Base-by-base conservation (phyloP, 2,888 invertebrate species). In the Dioctria linearis region DNA sequence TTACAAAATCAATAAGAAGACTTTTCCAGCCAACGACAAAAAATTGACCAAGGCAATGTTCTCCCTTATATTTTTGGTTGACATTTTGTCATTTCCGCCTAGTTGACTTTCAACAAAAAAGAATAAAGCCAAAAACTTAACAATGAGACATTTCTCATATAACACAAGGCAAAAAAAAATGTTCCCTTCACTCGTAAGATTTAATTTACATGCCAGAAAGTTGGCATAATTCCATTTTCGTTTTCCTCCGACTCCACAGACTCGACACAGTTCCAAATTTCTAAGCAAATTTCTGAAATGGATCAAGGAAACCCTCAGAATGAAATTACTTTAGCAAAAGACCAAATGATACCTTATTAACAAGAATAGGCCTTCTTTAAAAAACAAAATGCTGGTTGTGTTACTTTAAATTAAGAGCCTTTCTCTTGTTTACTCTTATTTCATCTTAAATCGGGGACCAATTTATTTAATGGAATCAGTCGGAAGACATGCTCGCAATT, bases 301-400 rank as follows among this genome's bases (percentile, higher is more conserved):
- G 43, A 67, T 67, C 40, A 67, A 67, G 49, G 67, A 25, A 67
- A 42, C 42, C 9, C 13, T 9, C 67, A 42, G 46, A 3, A 46
- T 8, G 8, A 49, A 46, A 46, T 46, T 46, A 25, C 43, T 8
- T 42, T 25, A 2, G 43, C 49, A 67, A 67, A 13, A 13, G 25
- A 67, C 42, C 67, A 46, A 67, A 25, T 67, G 67, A 67, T 49
- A 67, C 46, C 67, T 67, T 67, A 25, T 67, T 67, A 67, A 67
- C 67, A 42, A 67, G 67, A 67, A 46, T 67, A 67, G 67, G 46
- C 46, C 67, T 67, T 46, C 46, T 42, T 25, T 43, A 67, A 46
- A 46, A 67, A 46, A 67, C 40, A 67, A 25, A 25, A 25, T 25
- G 0, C 25, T 25, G 25, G 43, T 67, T 46, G 42, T 25, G 43